Conservation (phyloP, 1,140 invertebrate species). For the Thaumetopoea pityocampa region DNA sequence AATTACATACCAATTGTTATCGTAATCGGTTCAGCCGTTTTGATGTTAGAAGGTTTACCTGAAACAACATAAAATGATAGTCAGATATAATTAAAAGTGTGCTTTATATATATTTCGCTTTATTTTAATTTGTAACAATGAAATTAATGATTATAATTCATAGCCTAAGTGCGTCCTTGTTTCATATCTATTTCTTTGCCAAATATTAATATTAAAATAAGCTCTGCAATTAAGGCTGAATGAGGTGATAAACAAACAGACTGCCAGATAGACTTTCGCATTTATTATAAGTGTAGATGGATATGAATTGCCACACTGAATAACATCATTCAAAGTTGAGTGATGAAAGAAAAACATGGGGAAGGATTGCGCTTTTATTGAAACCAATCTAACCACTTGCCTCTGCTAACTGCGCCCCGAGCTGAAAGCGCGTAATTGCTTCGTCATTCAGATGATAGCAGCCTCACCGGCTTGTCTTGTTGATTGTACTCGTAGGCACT, state of each 20-base stretch:
- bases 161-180: too few relatives aligned
- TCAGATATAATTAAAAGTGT: slow-evolving; percentile 35
- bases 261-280: too few relatives aligned
- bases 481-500: slow-evolving; percentile 63
- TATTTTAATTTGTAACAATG: too few relatives aligned
- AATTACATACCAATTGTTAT: slow-evolving; percentile 2
- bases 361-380: slow-evolving; percentile 70
- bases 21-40: not conserved
- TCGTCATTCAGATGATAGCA: slow-evolving; percentile 70
- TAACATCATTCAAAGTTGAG: slow-evolving; percentile 64
- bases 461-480: slow-evolving; percentile 65
- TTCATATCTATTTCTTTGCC: too few relatives aligned
- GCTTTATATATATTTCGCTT: too few relatives aligned
- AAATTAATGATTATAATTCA: too few relatives aligned
- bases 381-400: slow-evolving; percentile 72
- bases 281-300: too few relatives aligned
- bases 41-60: slow-evolving; percentile 25
- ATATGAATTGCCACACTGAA: slow-evolving; percentile 43
- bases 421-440: slow-evolving; percentile 71
- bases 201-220: too few relatives aligned
- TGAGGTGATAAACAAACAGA: too few relatives aligned
- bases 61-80: slow-evolving; percentile 33
- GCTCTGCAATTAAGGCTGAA: too few relatives aligned
- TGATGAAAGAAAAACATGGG: slow-evolving; percentile 73
- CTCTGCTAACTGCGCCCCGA: slow-evolving; percentile 60